Conservation (phyloP, 2,888 invertebrate genomes). For the Terebella lapidaria region DNA sequence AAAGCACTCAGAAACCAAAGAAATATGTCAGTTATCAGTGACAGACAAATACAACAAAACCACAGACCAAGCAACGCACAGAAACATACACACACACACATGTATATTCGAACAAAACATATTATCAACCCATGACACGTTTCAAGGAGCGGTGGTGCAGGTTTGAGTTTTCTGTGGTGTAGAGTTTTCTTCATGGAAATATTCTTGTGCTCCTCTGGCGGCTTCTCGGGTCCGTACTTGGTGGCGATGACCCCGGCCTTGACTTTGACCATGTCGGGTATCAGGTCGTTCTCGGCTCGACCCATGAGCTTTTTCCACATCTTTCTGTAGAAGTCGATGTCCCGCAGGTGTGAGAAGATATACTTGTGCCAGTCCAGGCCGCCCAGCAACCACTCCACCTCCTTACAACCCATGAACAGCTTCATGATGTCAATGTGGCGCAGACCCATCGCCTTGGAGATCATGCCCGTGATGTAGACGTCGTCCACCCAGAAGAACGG, state of each 20-base stretch:
- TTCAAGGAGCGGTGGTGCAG: too few species aligned
- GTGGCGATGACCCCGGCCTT: neutral
- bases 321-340: neutral
- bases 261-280: neutral
- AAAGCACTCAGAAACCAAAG: too few species aligned
- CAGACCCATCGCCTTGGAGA: neutral
- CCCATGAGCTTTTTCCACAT: neutral
- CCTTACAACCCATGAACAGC: neutral
- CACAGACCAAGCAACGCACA: too few species aligned
- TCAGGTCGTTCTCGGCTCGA: neutral
- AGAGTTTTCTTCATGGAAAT: too few species aligned
- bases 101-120: too few species aligned
- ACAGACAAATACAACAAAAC: too few species aligned
- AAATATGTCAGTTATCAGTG: too few species aligned
- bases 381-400: neutral
- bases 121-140: too few species aligned
- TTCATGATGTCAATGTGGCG: neutral
- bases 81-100: too few species aligned
- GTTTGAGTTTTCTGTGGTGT: too few species aligned
- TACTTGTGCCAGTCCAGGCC: neutral
- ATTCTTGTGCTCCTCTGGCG: too few species aligned
- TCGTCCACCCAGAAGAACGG: slow-evolving; percentile 7
- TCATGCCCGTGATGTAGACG: slow-evolving; percentile 1
- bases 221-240: neutral
- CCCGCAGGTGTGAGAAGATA: neutral